These are phyloP conservation scores for Pyrrhopygopsis socrates DNA, from an alignment of 2,888 invertebrate genomes.

Conservation along the genomic window DNA sequence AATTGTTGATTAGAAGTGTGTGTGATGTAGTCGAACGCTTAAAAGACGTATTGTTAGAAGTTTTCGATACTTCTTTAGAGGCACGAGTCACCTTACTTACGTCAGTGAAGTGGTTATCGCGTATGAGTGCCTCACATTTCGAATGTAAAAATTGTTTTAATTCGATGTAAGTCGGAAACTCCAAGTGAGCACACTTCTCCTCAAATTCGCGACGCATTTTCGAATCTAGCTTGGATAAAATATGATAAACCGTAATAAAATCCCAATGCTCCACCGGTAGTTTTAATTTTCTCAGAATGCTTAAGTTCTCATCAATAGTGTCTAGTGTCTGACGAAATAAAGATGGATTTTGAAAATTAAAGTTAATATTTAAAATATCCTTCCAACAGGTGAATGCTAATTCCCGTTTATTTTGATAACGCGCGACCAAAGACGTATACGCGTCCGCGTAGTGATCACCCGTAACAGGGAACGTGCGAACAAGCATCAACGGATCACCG, in stretches of 20 bases:
- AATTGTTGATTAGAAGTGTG: not conserved
- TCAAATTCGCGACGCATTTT: slow-evolving; percentile 55
- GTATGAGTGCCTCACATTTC: slow-evolving; percentile 37
- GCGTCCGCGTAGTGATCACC: slow-evolving; percentile 10
- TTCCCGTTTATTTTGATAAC: slow-evolving; percentile 40
- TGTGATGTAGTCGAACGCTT: not conserved
- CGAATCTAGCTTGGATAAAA: slow-evolving; percentile 50
- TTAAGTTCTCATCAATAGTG: slow-evolving; percentile 60
- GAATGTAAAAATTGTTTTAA: slow-evolving; percentile 22
- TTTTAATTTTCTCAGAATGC: slow-evolving; percentile 43
- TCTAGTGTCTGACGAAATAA: slow-evolving; percentile 45
- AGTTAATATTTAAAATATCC: slow-evolving; percentile 52
- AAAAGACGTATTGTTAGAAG: not conserved
- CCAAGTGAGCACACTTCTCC: not conserved
- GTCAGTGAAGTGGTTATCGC: slow-evolving; percentile 33
- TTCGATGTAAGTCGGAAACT: slow-evolving; percentile 14
- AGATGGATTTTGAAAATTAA: slow-evolving; percentile 30
- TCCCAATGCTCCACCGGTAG: slow-evolving; percentile 50
- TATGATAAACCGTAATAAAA: slow-evolving; percentile 44
- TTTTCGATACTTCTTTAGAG: not conserved
- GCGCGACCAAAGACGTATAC: slow-evolving; percentile 13
- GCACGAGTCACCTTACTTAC: not conserved
- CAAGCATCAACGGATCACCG: slow-evolving; percentile 37
- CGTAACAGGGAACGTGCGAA: slow-evolving; percentile 39
- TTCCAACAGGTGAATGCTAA: slow-evolving; percentile 61